These are phyloP conservation scores for Gulo gulo DNA, from an alignment of 2,113 vertebrate species.

Conservation along the genomic window DNA sequence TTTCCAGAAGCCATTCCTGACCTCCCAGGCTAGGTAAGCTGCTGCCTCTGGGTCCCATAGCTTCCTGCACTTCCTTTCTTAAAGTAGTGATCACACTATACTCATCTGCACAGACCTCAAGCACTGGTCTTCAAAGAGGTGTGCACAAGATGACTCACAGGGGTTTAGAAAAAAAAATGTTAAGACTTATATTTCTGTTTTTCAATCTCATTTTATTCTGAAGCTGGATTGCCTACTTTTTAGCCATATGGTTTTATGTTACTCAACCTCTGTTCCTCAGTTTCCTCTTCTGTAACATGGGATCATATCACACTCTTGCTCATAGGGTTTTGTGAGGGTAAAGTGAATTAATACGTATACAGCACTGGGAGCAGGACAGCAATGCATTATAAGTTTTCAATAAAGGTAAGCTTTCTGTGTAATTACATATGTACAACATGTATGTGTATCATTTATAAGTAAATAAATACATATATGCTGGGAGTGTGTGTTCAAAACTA, in stretches of 20 bases:
- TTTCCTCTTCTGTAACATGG: background rate
- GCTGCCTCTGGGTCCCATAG: background rate
- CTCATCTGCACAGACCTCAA: background rate
- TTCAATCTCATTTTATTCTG: background rate
- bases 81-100: background rate
- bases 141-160: background rate
- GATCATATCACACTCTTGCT: background rate
- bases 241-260: background rate
- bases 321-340: background rate
- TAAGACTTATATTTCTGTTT: background rate
- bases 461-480: background rate
- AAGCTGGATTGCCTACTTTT: background rate
- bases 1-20: background rate
- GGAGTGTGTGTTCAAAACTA: background rate
- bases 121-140: background rate
- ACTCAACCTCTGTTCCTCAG: background rate
- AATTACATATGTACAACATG: background rate
- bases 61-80: background rate
- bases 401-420: background rate
- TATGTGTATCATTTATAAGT: background rate
- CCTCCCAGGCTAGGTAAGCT: background rate
- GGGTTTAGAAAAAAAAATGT: background rate
- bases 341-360: background rate
- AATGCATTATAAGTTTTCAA: background rate
- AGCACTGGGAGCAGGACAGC: background rate